Percentiles rank a stretch among this genome's conserved stretches.
These are phyloP conservation scores for Ailurus styani DNA, from an alignment of 2,113 vertebrate species.

Conservation along the genomic window DNA sequence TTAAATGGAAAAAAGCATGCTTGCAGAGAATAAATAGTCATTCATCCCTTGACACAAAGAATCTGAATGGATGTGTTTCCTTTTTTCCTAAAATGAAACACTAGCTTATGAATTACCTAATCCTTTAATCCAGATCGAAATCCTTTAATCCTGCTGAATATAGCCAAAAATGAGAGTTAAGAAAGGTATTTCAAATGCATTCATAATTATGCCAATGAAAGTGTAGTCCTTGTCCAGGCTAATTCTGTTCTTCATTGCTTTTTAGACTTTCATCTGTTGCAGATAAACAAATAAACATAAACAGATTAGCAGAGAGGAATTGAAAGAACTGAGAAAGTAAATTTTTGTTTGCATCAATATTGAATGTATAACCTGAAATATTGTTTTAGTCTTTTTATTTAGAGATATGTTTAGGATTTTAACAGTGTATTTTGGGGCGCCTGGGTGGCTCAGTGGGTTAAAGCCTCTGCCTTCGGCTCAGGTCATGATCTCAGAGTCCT, in stretches of 20 bases:
- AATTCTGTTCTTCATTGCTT: neutral
- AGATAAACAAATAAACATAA: neutral
- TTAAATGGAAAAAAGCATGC: neutral
- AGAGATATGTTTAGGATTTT: neutral
- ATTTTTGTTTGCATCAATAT: neutral
- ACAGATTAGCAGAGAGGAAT: neutral
- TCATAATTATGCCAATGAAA: conserved; percentile 9
- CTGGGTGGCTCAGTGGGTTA: too few species aligned
- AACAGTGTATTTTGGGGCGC: too few species aligned
- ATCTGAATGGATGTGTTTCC: conserved; percentile 4
- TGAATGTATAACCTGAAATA: neutral
- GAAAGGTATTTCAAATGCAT: conserved; percentile 9
- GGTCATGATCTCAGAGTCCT: too few species aligned
- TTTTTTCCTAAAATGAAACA: conserved; percentile 39
- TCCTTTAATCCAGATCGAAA: conserved; percentile 42
- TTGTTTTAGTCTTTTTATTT: neutral
- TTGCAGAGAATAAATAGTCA: conserved; percentile 14
- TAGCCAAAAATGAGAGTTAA: conserved; percentile 25
- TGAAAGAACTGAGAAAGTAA: neutral
- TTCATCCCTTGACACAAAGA: conserved; percentile 30
- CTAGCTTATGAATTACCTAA: conserved; percentile 38
- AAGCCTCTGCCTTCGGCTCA: too few species aligned
- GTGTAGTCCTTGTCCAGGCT: neutral
- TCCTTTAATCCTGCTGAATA: conserved; percentile 24
- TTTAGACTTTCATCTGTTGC: neutral